Evolutionary conservation across 2,888 invertebrate species (phyloP).

Genomic region (Trichogramma dendrolimi): DNA sequence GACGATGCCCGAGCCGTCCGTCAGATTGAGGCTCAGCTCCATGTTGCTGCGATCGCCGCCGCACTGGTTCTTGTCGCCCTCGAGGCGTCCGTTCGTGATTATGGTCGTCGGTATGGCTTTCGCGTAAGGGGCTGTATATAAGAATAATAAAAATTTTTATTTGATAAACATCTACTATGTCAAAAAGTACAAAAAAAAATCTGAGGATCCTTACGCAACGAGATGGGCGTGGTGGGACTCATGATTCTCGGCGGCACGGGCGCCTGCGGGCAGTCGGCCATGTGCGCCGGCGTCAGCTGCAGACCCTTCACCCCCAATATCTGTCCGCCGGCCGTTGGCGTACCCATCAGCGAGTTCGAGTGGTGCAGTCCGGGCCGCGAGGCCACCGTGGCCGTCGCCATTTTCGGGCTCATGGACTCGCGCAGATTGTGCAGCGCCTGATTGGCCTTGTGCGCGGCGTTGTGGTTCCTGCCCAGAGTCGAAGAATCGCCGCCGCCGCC

Average conservation of each 20-base stretch:
- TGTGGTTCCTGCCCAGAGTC: constrained; percentile 28
- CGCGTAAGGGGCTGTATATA: constrained; percentile 13
- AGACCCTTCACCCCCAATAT: constrained; percentile 47
- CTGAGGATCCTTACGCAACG: constrained; percentile 1
- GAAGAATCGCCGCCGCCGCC: constrained; percentile 15
- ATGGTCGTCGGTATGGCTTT: constrained; percentile 25
- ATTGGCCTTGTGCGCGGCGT: constrained; percentile 41
- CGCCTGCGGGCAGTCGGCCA: constrained; percentile 18
- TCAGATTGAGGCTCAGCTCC: constrained; percentile 44
- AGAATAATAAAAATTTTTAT: background rate
- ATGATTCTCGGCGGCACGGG: constrained; percentile 30
- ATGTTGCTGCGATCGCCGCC: constrained; percentile 41
- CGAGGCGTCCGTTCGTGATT: constrained; percentile 24
- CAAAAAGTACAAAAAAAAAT: background rate
- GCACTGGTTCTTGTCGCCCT: constrained; percentile 26
- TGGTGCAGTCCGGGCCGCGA: constrained; percentile 10
- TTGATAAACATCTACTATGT: background rate
- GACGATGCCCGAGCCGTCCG: constrained; percentile 34
- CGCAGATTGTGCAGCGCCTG: constrained; percentile 42
- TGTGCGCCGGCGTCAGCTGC: constrained; percentile 16
- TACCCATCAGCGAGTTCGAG: constrained; percentile 12
- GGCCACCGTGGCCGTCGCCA: constrained; percentile 25
- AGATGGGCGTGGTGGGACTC: constrained; percentile 22
- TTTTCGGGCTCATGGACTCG: constrained; percentile 26
- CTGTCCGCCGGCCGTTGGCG: constrained; percentile 35